Conservation (phyloP, 2,888 invertebrate genomes). For the Smittia aterrima region DNA sequence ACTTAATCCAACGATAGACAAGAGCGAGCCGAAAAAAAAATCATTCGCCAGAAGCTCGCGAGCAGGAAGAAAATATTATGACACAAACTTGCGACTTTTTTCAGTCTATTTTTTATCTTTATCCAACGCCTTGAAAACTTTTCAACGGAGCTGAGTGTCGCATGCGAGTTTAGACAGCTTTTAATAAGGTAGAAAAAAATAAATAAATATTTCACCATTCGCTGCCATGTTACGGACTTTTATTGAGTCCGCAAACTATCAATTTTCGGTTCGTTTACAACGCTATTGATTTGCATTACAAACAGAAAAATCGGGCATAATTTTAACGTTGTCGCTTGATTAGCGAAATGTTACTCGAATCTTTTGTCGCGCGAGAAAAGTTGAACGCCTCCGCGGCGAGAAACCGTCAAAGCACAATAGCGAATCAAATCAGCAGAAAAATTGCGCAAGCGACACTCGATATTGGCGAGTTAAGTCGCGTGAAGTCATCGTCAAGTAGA, state of each 20-base stretch:
- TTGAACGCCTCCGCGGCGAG: not conserved
- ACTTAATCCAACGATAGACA: not conserved
- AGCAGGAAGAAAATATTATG: constrained; percentile 20
- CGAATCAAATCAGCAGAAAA: not conserved
- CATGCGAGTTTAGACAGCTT: not conserved
- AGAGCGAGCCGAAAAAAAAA: not conserved
- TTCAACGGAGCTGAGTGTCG: not conserved
- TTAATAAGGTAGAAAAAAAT: not conserved
- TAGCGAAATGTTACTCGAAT: not conserved
- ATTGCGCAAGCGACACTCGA: constrained; percentile 7
- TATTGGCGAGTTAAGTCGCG: not conserved
- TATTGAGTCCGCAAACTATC: constrained; percentile 20
- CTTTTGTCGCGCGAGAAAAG: not conserved
- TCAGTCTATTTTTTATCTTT: not conserved
- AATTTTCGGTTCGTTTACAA: constrained; percentile 25
- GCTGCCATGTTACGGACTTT: constrained; percentile 22
- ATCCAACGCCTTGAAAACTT: constrained; percentile 5
- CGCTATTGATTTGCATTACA: constrained; percentile 32
- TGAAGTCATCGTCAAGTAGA: not conserved
- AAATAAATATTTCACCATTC: constrained; percentile 15
- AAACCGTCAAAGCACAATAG: constrained; percentile 5
- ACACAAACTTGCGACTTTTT: constrained; percentile 7
- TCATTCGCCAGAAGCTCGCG: constrained; percentile 9
- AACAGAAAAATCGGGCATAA: constrained; percentile 5
- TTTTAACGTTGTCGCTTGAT: constrained; percentile 2